These are phyloP conservation scores for Belgica antarctica DNA, from an alignment of 2,888 invertebrate genomes.

Conservation along the genomic window DNA sequence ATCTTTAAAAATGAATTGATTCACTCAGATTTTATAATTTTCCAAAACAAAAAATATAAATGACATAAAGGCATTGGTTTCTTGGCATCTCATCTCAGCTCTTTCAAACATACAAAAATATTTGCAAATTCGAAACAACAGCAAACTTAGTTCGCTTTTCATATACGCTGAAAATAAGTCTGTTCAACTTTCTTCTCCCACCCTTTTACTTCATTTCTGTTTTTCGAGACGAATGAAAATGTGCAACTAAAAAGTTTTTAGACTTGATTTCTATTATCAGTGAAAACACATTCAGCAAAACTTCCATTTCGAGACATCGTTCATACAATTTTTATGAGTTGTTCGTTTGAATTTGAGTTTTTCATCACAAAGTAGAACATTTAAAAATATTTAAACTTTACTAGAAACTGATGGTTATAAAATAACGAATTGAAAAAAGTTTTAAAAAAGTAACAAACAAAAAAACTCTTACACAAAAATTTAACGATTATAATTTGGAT, in stretches of 20 bases:
- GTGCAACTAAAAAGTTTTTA: background rate
- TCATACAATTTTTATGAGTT: background rate
- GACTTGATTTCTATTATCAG: background rate
- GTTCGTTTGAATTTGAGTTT: no score
- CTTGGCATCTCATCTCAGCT: conserved; percentile 64
- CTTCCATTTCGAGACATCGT: background rate
- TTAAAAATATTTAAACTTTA: background rate
- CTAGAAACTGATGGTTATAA: conserved; percentile 15
- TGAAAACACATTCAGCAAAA: background rate
- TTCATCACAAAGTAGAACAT: background rate
- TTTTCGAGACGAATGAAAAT: background rate
- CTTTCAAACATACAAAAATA: conserved; percentile 44
- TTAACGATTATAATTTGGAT: background rate
- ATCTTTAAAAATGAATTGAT: background rate
- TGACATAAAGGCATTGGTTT: conserved; percentile 66
- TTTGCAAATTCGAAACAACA: no score
- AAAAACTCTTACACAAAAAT: background rate
- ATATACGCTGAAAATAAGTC: conserved; percentile 3
- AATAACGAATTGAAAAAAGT: conserved; percentile 28
- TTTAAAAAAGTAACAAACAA: background rate
- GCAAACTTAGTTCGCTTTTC: conserved; percentile 42
- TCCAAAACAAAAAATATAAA: conserved; percentile 48
- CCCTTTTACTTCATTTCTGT: background rate
- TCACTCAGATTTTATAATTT: conserved; percentile 31
- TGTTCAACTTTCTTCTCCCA: background rate